Evolutionary conservation across 2,888 invertebrate genomes (phyloP), one percentile per base, ranked within the genome.

Genomic region (Mythimna lalbum): DNA sequence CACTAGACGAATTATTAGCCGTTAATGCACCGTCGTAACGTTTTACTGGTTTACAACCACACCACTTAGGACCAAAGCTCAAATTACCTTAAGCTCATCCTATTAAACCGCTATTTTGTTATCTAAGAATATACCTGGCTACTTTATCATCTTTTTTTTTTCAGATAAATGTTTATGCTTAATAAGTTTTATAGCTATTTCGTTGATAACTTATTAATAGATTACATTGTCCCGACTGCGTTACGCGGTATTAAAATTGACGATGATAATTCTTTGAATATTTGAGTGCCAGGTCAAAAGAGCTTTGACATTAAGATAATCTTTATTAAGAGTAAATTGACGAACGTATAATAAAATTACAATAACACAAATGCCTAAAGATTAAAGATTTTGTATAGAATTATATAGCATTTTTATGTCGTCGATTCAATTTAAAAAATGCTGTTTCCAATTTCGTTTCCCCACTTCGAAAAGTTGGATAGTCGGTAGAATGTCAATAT

Each of bases 1-100:
- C 92, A 90, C 90, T 87, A 88, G 86, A 90, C 90, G 91, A 92
- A 92, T 93, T 93, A 94, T 94, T 92, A 92, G 89, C 90, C 88
- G 92, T 92, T 94, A 94, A 93, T 92, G 90, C 84, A 81, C 79
- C 84, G 89, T 91, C 90, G 90, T 92, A 92, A 90, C 87, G 75
- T 91, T 93, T 93, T 90, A 92, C 87, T 90, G 89, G 90, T 91
- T 91, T 91, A 92, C 90, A 90, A 88, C 87, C 85, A 73, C 78
- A 84, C 86, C 91, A 91, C 91, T 93, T 93, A 92, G 90, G 85
- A 89, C 84, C 81, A 87, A 89, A 90, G 90, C 90, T 92, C 90
- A 88, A 91, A 90, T 92, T 92, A 91, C 92, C 72, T 86, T 73
- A 73, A 80, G 80, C 82, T 85, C 84, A 86, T 88, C 86, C 84